Evolutionary conservation across 2,888 invertebrate species (phyloP).

Genomic region (Eumacrocentrus americanus): DNA sequence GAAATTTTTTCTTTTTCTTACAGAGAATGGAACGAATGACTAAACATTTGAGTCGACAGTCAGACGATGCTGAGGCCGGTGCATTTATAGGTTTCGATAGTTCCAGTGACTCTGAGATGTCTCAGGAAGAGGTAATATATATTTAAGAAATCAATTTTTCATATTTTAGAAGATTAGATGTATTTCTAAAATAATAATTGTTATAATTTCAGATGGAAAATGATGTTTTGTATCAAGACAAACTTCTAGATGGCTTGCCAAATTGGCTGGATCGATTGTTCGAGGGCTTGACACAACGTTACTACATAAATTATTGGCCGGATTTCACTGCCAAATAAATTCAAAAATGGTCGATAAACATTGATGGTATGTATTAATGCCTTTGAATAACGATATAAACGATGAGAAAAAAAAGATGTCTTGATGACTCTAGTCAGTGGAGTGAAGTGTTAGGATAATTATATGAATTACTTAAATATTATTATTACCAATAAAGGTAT

Average conservation of each 20-base stretch:
- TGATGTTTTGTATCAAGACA: constrained; percentile 70
- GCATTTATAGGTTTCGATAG: constrained; percentile 86
- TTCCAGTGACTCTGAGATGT: constrained; percentile 65
- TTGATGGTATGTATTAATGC: constrained; percentile 32
- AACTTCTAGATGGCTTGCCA: constrained; percentile 87
- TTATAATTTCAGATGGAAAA: constrained; percentile 58
- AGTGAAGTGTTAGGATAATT: constrained; percentile 32
- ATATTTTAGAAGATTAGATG: no score
- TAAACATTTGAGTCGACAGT: constrained; percentile 55
- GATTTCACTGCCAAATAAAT: constrained; percentile 83
- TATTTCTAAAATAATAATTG: no score
- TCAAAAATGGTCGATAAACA: constrained; percentile 19
- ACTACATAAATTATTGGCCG: constrained; percentile 98
- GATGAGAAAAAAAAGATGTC: constrained; percentile 22
- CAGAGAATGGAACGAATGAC: constrained; percentile 77
- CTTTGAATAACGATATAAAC: constrained; percentile 29
- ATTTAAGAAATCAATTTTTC: no score
- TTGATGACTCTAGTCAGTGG: constrained; percentile 45
- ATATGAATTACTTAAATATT: constrained; percentile 25
- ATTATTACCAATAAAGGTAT: constrained; percentile 29
- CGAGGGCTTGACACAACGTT: constrained; percentile 94
- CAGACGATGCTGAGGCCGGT: constrained; percentile 76
- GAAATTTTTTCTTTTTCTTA: constrained; percentile 4
- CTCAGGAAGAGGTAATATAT: constrained; percentile 57
- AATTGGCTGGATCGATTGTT: constrained; percentile 97